Evolutionary conservation across 2,888 invertebrate genomes (phyloP), one percentile per base, ranked within the genome.

Genomic region (Elegia similella): DNA sequence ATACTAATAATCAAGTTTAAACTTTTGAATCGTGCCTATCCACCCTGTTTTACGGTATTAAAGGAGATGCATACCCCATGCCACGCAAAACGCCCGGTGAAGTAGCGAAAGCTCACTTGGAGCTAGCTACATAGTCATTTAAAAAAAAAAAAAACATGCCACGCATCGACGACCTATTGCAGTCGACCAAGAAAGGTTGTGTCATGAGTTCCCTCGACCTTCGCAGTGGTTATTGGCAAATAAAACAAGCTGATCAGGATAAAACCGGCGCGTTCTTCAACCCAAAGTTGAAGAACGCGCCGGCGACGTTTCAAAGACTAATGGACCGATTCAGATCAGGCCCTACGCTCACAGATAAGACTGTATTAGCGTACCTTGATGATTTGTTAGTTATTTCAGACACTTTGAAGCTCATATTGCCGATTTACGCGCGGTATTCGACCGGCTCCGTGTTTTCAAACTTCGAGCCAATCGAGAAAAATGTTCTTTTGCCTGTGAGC

Each of bases 211-310:
- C 38, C 2, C 10, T 38, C 2, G 38, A 38, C 38, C 38, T 38
- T n/a, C 38, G 8, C 10, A 57, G 70, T n/a, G 81, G 82, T 0
- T 84, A 82, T 58, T 80, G 76, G 70, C 83, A 84, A 55, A 67
- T 79, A 0, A 10, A 7, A 0, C 59, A 60, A 13, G 58, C 42
- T 30, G 73, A 76, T 52, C 62, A 59, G 32, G 63, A 67, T 10
- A 75, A 75, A 57, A 78, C 77, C n/a, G n/a, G n/a, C n/a, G n/a
- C n/a, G 0, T 68, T 68, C 0, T 77, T 78, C 48, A 63, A 70
- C 0, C 70, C 73, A 0, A 74, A 75, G 0, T 48, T 76, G 0
- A 56, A 64, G n/a, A 75, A 77, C 46, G 72, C 73, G 3, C 74
- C 75, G 6, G 64, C 73, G 0, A 76, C 75, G 0, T 78, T 78